Percentiles rank a stretch among this genome's conserved stretches.
Evolutionary conservation across 2,113 vertebrate genomes (phyloP).

Genomic region (Malurus melanocephalus): DNA sequence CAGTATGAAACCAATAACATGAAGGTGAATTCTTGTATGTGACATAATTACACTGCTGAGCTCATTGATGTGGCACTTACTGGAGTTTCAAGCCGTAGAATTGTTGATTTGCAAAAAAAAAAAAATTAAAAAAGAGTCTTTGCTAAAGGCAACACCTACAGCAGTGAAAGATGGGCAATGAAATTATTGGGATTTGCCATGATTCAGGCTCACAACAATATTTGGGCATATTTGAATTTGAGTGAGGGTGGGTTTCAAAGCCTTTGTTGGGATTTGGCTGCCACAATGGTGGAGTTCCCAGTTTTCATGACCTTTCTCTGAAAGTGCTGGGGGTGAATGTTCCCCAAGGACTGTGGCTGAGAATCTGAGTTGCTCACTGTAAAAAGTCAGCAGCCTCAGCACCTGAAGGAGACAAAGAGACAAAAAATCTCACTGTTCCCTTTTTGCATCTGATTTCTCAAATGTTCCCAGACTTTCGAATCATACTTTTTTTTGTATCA

Average conservation of each 20-base stretch:
- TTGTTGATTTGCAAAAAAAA: neutral
- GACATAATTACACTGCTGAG: neutral
- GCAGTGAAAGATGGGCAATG: neutral
- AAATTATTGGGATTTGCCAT: neutral
- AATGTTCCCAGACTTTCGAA: neutral
- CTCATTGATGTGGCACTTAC: neutral
- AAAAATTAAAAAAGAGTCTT: neutral
- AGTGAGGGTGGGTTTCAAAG: neutral
- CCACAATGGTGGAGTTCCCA: neutral
- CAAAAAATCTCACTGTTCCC: neutral
- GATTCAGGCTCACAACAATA: neutral
- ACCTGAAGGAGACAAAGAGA: neutral
- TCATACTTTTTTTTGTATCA: neutral
- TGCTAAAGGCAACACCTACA: neutral
- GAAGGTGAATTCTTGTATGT: accelerated
- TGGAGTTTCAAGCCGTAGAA: neutral
- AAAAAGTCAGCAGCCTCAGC: neutral
- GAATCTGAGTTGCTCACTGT: neutral
- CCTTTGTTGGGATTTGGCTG: neutral
- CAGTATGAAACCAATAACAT: neutral
- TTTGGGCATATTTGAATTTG: neutral
- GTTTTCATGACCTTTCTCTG: neutral
- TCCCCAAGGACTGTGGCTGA: accelerated
- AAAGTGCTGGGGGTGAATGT: neutral
- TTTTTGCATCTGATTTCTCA: neutral